These are phyloP conservation scores for Etia nguti DNA, from an alignment of 2,113 vertebrate genomes.

Conservation along the genomic window DNA sequence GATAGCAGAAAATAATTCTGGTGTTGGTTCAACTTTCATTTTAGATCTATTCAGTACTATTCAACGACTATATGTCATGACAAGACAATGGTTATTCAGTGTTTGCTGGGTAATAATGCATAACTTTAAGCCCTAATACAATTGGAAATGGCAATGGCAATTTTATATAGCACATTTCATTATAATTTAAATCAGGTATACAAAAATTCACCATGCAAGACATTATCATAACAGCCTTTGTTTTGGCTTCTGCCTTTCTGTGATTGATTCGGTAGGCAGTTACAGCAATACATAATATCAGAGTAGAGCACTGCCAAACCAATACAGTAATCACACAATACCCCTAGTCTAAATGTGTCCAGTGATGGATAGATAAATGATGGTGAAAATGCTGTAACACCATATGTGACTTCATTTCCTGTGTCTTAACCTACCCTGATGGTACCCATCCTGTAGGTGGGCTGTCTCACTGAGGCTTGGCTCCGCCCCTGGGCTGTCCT, in stretches of 20 bases:
- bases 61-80: neutral
- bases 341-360: neutral
- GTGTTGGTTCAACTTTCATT: neutral
- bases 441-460: neutral
- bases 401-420: neutral
- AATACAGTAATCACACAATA: neutral
- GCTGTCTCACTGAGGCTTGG: neutral
- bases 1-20: neutral
- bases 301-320: neutral
- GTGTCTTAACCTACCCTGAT: conserved; percentile 10
- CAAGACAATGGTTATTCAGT: fast-evolving
- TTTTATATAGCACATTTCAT: neutral
- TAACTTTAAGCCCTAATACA: neutral
- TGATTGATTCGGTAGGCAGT: neutral
- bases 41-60: neutral
- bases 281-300: neutral
- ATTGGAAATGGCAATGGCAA: neutral
- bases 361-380: neutral
- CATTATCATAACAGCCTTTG: neutral
- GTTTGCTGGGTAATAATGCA: neutral
- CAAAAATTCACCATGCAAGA: neutral
- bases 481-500: neutral
- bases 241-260: neutral
- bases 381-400: neutral
- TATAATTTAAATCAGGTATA: neutral